A percentile compares a stretch with the other conserved stretches of the same genome.
Evolutionary conservation across 1,140 invertebrate species (phyloP).

Genomic region (Aphelenchoides fujianensis): DNA sequence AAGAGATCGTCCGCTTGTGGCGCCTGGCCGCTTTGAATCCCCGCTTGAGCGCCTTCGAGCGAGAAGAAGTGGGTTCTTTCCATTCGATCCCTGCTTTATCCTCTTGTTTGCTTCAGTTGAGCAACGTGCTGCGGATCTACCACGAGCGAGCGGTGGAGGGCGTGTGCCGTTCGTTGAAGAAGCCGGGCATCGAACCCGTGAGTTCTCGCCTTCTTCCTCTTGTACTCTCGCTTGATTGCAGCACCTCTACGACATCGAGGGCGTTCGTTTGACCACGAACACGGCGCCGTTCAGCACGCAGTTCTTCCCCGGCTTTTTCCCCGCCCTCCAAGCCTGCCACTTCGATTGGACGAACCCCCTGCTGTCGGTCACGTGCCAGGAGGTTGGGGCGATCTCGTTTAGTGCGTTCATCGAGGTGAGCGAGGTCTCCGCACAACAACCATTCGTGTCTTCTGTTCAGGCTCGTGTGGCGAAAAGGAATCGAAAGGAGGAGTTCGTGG

Average conservation of each 20-base stretch:
- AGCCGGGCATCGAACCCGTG: slow-evolving; percentile 31
- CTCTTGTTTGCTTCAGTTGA: slow-evolving; percentile 64
- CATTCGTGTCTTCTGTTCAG: too few relatives aligned
- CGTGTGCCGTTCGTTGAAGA: slow-evolving; percentile 49
- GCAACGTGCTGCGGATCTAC: slow-evolving; percentile 45
- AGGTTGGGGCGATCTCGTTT: not conserved
- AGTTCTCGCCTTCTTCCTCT: slow-evolving; percentile 18
- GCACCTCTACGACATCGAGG: slow-evolving; percentile 24
- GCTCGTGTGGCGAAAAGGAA: too few relatives aligned
- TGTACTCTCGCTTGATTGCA: slow-evolving; percentile 11
- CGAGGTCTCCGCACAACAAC: too few relatives aligned
- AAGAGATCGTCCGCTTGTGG: slow-evolving; percentile 85
- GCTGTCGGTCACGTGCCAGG: not conserved
- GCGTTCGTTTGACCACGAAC: slow-evolving; percentile 18
- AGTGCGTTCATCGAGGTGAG: not conserved
- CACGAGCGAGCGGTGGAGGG: slow-evolving; percentile 47
- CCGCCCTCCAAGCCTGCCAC: slow-evolving; percentile 90
- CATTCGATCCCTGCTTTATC: slow-evolving; percentile 11
- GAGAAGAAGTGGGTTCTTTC: slow-evolving; percentile 71
- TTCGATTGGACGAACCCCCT: slow-evolving; percentile 63
- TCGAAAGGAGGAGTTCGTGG: slow-evolving; percentile 4
- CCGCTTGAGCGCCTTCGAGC: slow-evolving; percentile 27
- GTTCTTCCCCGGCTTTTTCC: slow-evolving; percentile 91
- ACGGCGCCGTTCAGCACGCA: slow-evolving; percentile 70
- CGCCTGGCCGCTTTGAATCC: slow-evolving; percentile 50